A percentile compares a stretch with the other conserved stretches of the same genome.
These are phyloP conservation scores for Lepidotrigona ventralis DNA, from an alignment of 1,140 invertebrate genomes.

Conservation along the genomic window DNA sequence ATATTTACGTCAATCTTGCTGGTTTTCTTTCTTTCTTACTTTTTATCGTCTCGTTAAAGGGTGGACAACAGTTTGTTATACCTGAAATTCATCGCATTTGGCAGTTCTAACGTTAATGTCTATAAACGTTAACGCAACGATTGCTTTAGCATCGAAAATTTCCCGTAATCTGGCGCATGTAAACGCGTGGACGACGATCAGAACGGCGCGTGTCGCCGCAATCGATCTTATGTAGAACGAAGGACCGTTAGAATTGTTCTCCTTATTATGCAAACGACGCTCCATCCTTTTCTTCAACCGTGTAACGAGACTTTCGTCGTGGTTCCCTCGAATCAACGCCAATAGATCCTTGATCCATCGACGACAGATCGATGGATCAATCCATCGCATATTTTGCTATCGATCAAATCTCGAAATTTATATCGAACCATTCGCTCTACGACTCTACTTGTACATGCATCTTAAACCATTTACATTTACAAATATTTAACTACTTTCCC, in stretches of 20 bases:
- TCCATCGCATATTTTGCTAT: background rate
- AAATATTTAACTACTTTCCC: too few relatives aligned
- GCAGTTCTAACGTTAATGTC: too few relatives aligned
- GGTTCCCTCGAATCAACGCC: slow-evolving; percentile 21
- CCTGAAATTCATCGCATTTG: too few relatives aligned
- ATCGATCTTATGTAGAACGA: slow-evolving; percentile 48
- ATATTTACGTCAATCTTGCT: too few relatives aligned
- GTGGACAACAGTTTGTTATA: too few relatives aligned
- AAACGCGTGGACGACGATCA: background rate
- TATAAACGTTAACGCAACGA: too few relatives aligned
- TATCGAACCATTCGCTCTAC: too few relatives aligned
- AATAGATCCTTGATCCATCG: background rate
- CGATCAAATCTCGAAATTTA: too few relatives aligned
- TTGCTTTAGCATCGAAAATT: background rate
- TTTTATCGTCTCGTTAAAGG: too few relatives aligned
- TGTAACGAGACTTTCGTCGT: background rate
- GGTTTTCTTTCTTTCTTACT: too few relatives aligned
- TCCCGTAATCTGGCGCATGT: background rate
- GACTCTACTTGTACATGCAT: too few relatives aligned
- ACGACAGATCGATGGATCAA: background rate
- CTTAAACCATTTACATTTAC: too few relatives aligned
- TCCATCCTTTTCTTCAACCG: slow-evolving; percentile 8
- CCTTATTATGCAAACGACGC: slow-evolving; percentile 53
- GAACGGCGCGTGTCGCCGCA: slow-evolving; percentile 29
- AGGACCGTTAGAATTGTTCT: slow-evolving; percentile 56